Evolutionary conservation across 1,140 invertebrate species (phyloP), one percentile per base, ranked within the genome.

Genomic region (Hermetia illucens): DNA sequence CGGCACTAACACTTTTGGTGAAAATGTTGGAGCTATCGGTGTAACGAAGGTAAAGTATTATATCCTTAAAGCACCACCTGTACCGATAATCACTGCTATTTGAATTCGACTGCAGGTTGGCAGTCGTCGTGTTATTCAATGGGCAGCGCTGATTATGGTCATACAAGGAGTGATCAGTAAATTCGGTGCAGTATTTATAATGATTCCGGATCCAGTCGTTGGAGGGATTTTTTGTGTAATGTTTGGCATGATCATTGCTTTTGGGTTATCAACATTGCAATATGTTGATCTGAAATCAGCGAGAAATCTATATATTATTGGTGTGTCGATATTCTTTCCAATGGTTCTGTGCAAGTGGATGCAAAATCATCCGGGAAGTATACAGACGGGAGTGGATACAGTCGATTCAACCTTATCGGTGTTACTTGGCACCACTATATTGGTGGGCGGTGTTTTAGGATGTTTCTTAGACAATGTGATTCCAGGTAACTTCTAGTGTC

Each of bases 21-120:
- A 88, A 61, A 93, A 93, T 57, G 83, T 93, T 30, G 87, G 86
- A 4, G 85, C 84, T 9, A 89, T 93, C 41, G 85, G 85, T 33
- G 72, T 75, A 5, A 75, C 73, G 3, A 75, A 74, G 60, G 72
- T 73, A 47, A 38, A n/a, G n/a, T n/a, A n/a, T n/a, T 36, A 36
- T 32, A 21, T 36, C 34, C 20, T n/a, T n/a, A n/a, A n/a, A n/a
- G n/a, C n/a, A n/a, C n/a, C n/a, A n/a, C n/a, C n/a, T n/a, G n/a
- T n/a, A n/a, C n/a, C n/a, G n/a, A n/a, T n/a, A n/a, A n/a, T n/a
- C n/a, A n/a, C n/a, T n/a, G n/a, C n/a, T n/a, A n/a, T n/a, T n/a
- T n/a, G n/a, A n/a, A n/a, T 27, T 30, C 35, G 5, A 33, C 48
- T 39, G 10, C 39, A 87, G 79, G 82, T 90, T 30, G 86, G 82